Base-by-base conservation (phyloP, 1,140 invertebrate species). In the Thaumetopoea pityocampa region DNA sequence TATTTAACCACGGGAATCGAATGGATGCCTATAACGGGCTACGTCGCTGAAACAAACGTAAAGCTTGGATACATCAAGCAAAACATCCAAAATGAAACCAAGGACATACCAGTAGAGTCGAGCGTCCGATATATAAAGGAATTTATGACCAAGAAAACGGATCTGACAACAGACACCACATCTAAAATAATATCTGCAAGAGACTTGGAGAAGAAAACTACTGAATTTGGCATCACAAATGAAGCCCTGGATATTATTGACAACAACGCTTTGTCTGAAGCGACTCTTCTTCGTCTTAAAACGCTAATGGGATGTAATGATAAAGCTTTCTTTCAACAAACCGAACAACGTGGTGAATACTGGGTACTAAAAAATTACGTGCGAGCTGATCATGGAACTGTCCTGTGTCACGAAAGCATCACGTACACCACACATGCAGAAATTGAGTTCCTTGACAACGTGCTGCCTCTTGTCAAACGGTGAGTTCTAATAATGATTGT, bases 371-470 rank as follows among this genome's bases (percentile, higher is more conserved):
- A 95, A 72, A 96, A 96, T 84, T 97, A 95, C 68, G 89, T 96
- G 32, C 82, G 85, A 62, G 86, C 90, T 30, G 87, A 89, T 50
- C 87, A 89, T 38, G 88, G 87, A 7, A 62, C 79, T 9, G 53
- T 88, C 15, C 77, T 82, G 73, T 96, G 94, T 69, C 92, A 94
- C 76, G 94, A 96, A 74, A 92, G 90, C 42, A 89, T 98, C 19
- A 98, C 96, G 0, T 96, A 96, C 64, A 96, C 95, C 0, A 97
- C 96, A 4, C 96, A 97, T 71, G 94, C 93, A 1, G 94, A 96
- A 63, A 96, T 91, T 69, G 95, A 95, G 33, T 96, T 96, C 83
- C 87, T 97, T 54, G 94, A 96, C 70, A 97, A 98, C 83, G 85
- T 96, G 30, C 89, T 92, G 65, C 93, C 94, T 18, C 82, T 97